Base-by-base conservation (phyloP, 1,140 invertebrate species). In the Patella vulgata region DNA sequence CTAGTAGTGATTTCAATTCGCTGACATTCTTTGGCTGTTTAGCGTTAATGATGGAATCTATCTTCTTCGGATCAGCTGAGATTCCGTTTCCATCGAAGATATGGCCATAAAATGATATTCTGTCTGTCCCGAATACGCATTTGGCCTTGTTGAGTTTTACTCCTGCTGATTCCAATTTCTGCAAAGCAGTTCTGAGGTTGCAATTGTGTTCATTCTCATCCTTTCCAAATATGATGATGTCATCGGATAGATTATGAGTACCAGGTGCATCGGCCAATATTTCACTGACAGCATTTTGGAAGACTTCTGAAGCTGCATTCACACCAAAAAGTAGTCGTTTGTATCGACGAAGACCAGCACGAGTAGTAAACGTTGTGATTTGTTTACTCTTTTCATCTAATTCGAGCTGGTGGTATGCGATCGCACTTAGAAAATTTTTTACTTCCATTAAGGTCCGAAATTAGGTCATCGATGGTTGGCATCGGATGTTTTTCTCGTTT, bases 11-110 rank as follows among this genome's bases (percentile, higher is more conserved):
- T 28, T 58, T 33, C 23, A 75, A 0, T 59, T 73, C 72, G 21
- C 50, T 21, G 3, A 54, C 51, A 23, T 67, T 68, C 23, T 33
- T 69, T 23, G 63, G 66, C 12, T 2, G 0, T 17, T 43, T 14
- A 12, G 50, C 33, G 12, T 61, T 56, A 12, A 47, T 52, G 19
- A 86, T 81, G 12, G 77, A 76, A 23, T 74, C 55, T 0, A 86
- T 61, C 59, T 85, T 85, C 8, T 64, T 48, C 12, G 53, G 40
- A 31, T 69, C 63, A 28, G 71, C 47, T n/a, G 31, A 55, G 14
- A 75, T 60, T 14, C 74, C 66, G 28, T 61, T 19, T 2, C 44
- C n/a, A 11, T 50, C 56, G 30, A 70, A 64, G 21, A 66, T 36
- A 39, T 68, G 60, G n/a, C 69, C 67, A 56, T 57, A 59, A 51